Base-by-base conservation (phyloP, 2,113 vertebrate species). In the Rallus limicola region DNA sequence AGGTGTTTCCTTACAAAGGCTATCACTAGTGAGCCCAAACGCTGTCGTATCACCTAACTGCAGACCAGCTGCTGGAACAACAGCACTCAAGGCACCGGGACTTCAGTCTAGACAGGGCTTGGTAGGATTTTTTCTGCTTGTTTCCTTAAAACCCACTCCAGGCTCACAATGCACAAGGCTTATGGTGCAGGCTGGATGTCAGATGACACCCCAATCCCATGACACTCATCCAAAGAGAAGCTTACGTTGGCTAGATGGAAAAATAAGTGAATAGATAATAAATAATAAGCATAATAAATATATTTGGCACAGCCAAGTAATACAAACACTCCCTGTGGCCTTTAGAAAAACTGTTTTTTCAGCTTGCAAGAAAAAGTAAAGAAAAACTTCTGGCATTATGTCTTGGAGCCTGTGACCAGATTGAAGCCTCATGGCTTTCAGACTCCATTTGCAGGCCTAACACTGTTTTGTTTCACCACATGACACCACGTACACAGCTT, bases 401-500 rank as follows among this genome's bases (percentile, higher is more conserved):
- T 55, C 13, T 53, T 55, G 8, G 34, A 34, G 36, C 29, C 55
- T 24, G 11, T 6, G 24, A 28, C 38, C 9, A 7, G n/a, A 29
- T 0, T n/a, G 79, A 60, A 52, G 59, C 31, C 31, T 67, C 53
- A 26, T 0, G 0, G 8, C 42, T 26, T 74, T 59, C 36, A 52
- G 52, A 18, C 16, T 52, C 23, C 5, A 1, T 26, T 62, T 59
- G 34, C 46, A 55, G 71, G 24, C 16, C 44, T 13, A 26, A 17
- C 6, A 2, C 25, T 11, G 4, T 10, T 17, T 34, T 17, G 25
- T 21, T 26, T 26, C 44, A 58, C 8, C 34, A 21, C 42, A 59
- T 15, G 52, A 52, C 5, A 4, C 10, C 2, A 10, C 2, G 2
- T 2, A 5, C 0, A 9, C 12, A 13, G 52, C 33, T 17, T 56